Base-by-base conservation (phyloP, 2,113 vertebrate species). In the Poecile atricapillus region DNA sequence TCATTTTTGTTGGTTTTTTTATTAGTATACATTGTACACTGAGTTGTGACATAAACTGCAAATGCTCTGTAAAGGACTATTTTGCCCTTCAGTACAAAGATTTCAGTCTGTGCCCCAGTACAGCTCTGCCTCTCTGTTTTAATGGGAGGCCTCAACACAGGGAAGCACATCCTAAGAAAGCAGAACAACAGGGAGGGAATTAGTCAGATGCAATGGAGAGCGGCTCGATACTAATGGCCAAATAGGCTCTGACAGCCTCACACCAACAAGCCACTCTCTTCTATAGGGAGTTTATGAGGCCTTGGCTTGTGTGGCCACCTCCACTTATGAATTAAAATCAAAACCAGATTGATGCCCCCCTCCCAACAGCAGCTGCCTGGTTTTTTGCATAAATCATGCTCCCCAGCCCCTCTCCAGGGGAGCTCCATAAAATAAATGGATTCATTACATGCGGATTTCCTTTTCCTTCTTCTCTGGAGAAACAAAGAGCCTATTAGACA, bases 381-480 rank as follows among this genome's bases (percentile, higher is more conserved):
- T 91, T 95, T 94, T 96, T 96, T 97, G 95, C 95, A 97, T 97
- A 96, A 97, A 96, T 95, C 16, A 74, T 90, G 95, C 84, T 97
- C 95, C 90, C 94, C 56, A 46, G 94, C 83, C 95, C 68, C 95
- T 97, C 97, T 97, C 96, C 74, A 89, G 96, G 97, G 97, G 95
- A 96, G 94, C 95, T 94, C 97, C 90, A 95, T 96, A 97, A 97
- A 97, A 96, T 97, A 97, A 97, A 97, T 96, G 96, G 97, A 97
- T 97, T 97, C 95, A 97, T 97, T 97, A 97, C 96, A 97, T 95
- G 91, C 77, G 95, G 97, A 97, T 97, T 97, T 97, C 95, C 97
- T 97, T 94, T 97, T 97, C 95, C 95, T 96, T 95, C 95, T 97
- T 94, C 95, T 93, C 94, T 96, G 90, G 95, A 96, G 96, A 97